A percentile compares a stretch with the other conserved stretches of the same genome.
Evolutionary conservation across 2,888 invertebrate genomes (phyloP).

Genomic region (Tipula helvola): DNA sequence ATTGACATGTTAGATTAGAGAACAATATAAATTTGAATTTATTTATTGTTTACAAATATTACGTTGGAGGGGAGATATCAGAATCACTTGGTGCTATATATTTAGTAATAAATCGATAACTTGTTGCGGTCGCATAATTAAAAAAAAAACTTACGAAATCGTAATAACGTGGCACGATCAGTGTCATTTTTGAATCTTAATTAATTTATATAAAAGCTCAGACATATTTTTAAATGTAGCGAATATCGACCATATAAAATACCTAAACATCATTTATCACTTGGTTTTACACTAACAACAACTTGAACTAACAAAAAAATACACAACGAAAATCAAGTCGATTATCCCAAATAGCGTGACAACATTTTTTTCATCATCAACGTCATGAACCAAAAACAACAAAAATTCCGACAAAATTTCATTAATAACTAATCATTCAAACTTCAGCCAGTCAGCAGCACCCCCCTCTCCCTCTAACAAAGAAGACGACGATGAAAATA

Average conservation of each 20-base stretch:
- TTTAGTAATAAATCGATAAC: background rate
- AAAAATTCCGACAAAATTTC: background rate
- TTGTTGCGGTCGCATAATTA: background rate
- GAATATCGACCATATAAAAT: background rate
- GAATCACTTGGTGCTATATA: background rate
- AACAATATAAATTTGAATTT: background rate
- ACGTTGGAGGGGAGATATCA: background rate
- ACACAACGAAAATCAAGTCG: background rate
- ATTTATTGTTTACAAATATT: background rate
- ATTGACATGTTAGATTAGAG: background rate
- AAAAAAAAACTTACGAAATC: background rate
- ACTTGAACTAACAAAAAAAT: background rate
- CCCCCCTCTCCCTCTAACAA: background rate
- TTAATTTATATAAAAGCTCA: background rate
- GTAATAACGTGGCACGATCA: background rate
- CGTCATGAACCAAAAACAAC: background rate
- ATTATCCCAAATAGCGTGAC: background rate
- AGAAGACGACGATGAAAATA: background rate
- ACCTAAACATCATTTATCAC: background rate
- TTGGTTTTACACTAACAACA: background rate
- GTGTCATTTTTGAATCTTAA: background rate
- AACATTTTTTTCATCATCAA: background rate
- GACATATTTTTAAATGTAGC: too few relatives aligned
- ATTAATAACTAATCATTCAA: background rate
- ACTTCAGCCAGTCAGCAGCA: background rate